A percentile compares a stretch with the other conserved stretches of the same genome.
These are phyloP conservation scores for Axis porcinus DNA, from an alignment of 2,113 vertebrate genomes.

Conservation along the genomic window DNA sequence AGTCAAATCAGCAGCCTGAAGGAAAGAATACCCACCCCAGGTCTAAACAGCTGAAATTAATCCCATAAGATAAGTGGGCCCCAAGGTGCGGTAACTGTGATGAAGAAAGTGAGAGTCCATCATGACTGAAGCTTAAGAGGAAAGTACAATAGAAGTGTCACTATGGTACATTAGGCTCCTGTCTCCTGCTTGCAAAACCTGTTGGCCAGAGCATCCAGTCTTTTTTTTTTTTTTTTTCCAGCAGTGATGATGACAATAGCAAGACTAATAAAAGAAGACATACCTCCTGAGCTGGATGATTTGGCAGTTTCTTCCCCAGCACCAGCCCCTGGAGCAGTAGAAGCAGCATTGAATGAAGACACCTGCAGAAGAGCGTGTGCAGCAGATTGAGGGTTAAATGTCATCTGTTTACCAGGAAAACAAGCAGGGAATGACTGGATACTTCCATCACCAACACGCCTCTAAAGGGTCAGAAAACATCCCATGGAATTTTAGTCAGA, in stretches of 20 bases:
- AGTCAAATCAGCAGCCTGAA: slow-evolving; percentile 85
- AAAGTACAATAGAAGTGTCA: slow-evolving; percentile 72
- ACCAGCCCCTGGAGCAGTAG: slow-evolving; percentile 86
- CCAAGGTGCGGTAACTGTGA: slow-evolving; percentile 60
- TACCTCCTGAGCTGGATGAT: slow-evolving; percentile 86
- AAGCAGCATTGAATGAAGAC: slow-evolving; percentile 86
- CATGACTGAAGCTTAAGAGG: slow-evolving; percentile 66
- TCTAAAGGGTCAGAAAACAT: slow-evolving; percentile 77
- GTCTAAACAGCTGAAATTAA: slow-evolving; percentile 82
- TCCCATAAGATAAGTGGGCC: slow-evolving; percentile 83
- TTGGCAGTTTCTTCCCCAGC: slow-evolving; percentile 86
- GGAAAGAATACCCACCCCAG: slow-evolving; percentile 82
- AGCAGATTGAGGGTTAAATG: slow-evolving; percentile 79
- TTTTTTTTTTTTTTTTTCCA: slow-evolving; percentile 80
- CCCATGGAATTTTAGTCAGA: slow-evolving; percentile 66
- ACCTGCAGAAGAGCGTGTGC: slow-evolving; percentile 81
- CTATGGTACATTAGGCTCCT: slow-evolving; percentile 39
- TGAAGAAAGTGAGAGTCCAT: slow-evolving; percentile 63
- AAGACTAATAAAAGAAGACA: slow-evolving; percentile 82
- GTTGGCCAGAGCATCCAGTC: slow-evolving; percentile 87
- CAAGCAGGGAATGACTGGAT: slow-evolving; percentile 88
- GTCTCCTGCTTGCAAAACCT: slow-evolving; percentile 68
- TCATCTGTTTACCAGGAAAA: slow-evolving; percentile 80
- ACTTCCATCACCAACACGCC: slow-evolving; percentile 77
- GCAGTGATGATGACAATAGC: slow-evolving; percentile 80